Base-by-base conservation (phyloP, 2,888 invertebrate genomes). In the Calliphora vomitoria region DNA sequence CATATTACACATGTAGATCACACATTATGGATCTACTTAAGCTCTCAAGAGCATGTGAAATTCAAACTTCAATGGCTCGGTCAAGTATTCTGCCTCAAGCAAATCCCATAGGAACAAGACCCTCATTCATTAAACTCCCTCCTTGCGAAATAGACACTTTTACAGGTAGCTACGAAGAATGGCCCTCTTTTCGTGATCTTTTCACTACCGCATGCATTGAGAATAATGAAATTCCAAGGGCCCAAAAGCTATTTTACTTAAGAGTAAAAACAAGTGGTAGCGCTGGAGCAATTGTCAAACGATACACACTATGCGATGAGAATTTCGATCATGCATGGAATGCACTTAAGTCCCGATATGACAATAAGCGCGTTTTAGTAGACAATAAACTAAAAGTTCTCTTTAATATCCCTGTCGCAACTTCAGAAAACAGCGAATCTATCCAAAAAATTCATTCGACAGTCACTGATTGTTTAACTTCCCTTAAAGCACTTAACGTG, bases 361-460 rank as follows among this genome's bases (percentile, higher is more conserved):
- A 80, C 10, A 80, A 62, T 20, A 80, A 80, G 38, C 44, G 80
- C 13, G 50, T 71, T 4, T 20, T 79, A 8, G 47, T 79, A 18
- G 80, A 80, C 18, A 80, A 71, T 11, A 60, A 80, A 38, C 10
- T 80, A 13, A 80, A 80, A 41, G 13, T 80, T 18, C 44, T 80
- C 1, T 60, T 80, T 13, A 71, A 80, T n/a, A 71, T 80, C 25
- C 50, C 64, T n/a, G 35, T 38, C 2, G 72, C 72, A 8, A 81
- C 18, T n/a, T 47, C 18, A 11, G 79, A 55, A 44, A 44, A 44
- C 13, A 55, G 20, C 2, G n/a, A 58, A 5, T 53, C 66, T 5
- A 18, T 78, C 6, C 78, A 79, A 13, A 68, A 58, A 15, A 79
- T 79, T 31, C 79, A 79, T 15, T 58, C 69, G 1, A 69, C 60